Evolutionary conservation across 2,888 invertebrate genomes (phyloP).

Genomic region (Pammene fasciana): DNA sequence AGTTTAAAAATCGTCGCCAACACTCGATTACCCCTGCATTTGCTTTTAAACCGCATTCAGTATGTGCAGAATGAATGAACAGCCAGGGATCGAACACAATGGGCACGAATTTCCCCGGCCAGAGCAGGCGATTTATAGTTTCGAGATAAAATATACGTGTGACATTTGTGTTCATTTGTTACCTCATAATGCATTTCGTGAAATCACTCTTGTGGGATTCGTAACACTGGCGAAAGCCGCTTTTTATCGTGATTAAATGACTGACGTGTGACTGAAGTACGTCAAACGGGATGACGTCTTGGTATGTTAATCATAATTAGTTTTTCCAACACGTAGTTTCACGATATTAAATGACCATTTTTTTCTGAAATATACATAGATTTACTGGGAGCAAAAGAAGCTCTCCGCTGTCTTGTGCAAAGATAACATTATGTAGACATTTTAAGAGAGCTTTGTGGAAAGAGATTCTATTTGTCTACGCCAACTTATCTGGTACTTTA

Average conservation of each 20-base stretch:
- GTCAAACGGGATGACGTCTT: background rate
- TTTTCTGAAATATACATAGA: background rate
- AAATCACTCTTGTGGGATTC: slow-evolving; percentile 15
- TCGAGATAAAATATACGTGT: slow-evolving; percentile 37
- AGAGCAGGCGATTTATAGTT: slow-evolving; percentile 36
- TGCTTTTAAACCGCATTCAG: slow-evolving; percentile 36
- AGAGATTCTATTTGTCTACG: slow-evolving; percentile 29
- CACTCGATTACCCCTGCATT: slow-evolving; percentile 40
- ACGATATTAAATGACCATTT: background rate
- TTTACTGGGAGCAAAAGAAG: slow-evolving; percentile 5
- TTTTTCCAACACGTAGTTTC: too few relatives aligned
- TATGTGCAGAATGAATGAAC: slow-evolving; percentile 34
- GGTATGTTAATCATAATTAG: background rate
- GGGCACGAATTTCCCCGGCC: slow-evolving; percentile 33
- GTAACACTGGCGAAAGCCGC: slow-evolving; percentile 10
- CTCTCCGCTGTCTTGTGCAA: background rate
- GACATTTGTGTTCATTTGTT: slow-evolving; percentile 37
- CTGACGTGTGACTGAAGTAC: slow-evolving; percentile 7
- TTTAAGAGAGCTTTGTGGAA: slow-evolving; percentile 22
- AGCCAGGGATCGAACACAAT: slow-evolving; percentile 35
- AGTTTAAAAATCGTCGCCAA: slow-evolving; percentile 34
- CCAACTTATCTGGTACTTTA: slow-evolving; percentile 24
- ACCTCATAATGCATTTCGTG: slow-evolving; percentile 22
- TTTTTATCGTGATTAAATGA: slow-evolving; percentile 26
- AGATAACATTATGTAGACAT: slow-evolving; percentile 25